A percentile compares a stretch with the other conserved stretches of the same genome.
Conservation (phyloP, 1,140 invertebrate species). For the Mamestra configurata region DNA sequence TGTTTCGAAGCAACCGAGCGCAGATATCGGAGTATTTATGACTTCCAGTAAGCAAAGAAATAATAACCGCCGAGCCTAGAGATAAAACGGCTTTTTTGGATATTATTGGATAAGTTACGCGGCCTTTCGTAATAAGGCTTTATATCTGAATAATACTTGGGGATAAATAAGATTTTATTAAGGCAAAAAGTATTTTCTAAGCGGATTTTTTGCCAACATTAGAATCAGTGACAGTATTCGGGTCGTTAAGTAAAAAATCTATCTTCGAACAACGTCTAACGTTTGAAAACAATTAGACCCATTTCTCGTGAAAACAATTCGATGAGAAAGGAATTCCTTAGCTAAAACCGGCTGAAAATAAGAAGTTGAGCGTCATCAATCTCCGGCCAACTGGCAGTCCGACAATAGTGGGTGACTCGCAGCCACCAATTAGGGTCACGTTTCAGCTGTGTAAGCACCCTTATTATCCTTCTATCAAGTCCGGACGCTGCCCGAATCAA, state of each 20-base stretch:
- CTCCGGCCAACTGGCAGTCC: constrained; percentile 37
- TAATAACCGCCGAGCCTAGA: constrained; percentile 19
- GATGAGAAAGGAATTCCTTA: constrained; percentile 24
- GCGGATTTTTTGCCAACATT: not conserved
- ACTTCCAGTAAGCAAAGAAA: constrained; percentile 45
- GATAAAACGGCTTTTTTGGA: constrained; percentile 36
- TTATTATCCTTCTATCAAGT: constrained; percentile 44
- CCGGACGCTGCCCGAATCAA: constrained; percentile 13
- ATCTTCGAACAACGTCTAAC: not conserved
- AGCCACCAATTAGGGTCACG: constrained; percentile 44
- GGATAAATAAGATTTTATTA: constrained; percentile 29
- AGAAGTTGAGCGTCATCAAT: constrained; percentile 46
- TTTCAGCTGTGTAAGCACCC: constrained; percentile 33
- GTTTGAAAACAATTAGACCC: constrained; percentile 28
- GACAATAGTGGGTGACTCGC: constrained; percentile 38
- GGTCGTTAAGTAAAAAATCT: constrained; percentile 14
- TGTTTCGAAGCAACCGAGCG: constrained; percentile 43
- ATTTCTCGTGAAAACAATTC: constrained; percentile 47
- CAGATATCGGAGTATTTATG: constrained; percentile 37
- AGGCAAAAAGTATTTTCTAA: not conserved
- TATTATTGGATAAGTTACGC: constrained; percentile 36
- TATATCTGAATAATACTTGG: constrained; percentile 24
- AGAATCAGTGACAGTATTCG: not conserved
- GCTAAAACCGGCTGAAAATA: constrained; percentile 35
- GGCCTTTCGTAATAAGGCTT: constrained; percentile 17